Conservation (phyloP, 2,113 vertebrate genomes). For the Aramus guarauna region DNA sequence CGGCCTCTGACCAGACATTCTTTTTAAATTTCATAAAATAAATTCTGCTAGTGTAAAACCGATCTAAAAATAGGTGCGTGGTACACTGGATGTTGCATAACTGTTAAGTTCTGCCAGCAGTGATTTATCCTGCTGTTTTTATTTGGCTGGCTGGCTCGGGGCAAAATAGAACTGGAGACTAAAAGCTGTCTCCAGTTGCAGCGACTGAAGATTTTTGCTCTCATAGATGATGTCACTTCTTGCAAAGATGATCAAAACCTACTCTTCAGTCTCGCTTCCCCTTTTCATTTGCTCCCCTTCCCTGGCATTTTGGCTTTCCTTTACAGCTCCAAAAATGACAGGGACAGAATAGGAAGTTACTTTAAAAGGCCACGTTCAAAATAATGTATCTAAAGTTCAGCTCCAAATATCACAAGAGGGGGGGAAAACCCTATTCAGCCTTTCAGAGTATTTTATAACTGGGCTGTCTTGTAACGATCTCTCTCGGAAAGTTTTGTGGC, state of each 20-base stretch:
- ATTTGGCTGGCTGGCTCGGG: constrained; percentile 37
- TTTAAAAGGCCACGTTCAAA: constrained; percentile 29
- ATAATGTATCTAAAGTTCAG: background rate
- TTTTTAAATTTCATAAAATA: constrained; percentile 40
- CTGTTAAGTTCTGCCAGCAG: constrained; percentile 47
- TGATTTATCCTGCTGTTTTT: constrained; percentile 55
- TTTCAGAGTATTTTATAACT: background rate
- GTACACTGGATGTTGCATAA: constrained; percentile 45
- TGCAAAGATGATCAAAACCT: background rate
- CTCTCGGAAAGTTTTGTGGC: background rate
- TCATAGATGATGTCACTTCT: constrained; percentile 16
- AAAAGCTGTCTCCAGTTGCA: constrained; percentile 27
- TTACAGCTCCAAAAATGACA: constrained; percentile 12
- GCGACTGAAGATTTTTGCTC: constrained; percentile 1
- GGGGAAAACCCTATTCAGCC: background rate
- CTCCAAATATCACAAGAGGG: background rate
- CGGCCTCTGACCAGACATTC: constrained; percentile 9
- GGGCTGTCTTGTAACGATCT: background rate
- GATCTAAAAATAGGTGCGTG: constrained; percentile 44
- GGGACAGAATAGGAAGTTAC: background rate
- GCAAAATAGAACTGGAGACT: constrained; percentile 40
- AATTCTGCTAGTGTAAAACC: constrained; percentile 39
- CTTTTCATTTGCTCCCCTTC: background rate
- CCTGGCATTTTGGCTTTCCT: constrained; percentile 2
- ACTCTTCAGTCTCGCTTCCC: background rate